A percentile compares a stretch with the other conserved stretches of the same genome.
Evolutionary conservation across 2,113 vertebrate species (phyloP).

Genomic region (Nyctereutes procyonoides): DNA sequence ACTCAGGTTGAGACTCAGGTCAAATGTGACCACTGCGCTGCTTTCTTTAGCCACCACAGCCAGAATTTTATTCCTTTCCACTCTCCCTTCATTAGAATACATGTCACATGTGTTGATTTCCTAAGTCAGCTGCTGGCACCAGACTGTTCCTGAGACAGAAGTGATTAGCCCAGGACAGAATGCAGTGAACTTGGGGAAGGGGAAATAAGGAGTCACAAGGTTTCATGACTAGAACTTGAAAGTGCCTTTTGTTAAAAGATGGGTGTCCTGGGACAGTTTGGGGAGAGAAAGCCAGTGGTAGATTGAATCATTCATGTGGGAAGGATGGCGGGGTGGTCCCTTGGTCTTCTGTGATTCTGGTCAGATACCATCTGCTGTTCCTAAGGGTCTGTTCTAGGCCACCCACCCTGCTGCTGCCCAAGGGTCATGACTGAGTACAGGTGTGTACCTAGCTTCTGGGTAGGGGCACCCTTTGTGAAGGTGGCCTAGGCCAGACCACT

Average conservation of each 20-base stretch:
- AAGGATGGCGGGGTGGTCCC: not conserved
- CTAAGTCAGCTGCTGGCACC: not conserved
- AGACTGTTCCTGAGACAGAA: not conserved
- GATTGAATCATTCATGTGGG: not conserved
- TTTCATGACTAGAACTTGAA: not conserved
- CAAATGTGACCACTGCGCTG: not conserved
- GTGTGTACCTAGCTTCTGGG: not conserved
- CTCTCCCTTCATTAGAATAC: not conserved
- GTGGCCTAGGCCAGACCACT: not conserved
- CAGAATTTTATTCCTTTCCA: not conserved
- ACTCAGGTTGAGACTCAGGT: not conserved
- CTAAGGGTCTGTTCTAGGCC: not conserved
- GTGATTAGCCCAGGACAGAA: not conserved
- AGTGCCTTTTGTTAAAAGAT: not conserved
- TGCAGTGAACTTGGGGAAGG: not conserved
- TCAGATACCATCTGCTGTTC: not conserved
- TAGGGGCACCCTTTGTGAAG: not conserved
- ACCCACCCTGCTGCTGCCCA: not conserved
- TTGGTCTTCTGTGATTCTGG: not conserved
- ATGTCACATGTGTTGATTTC: not conserved
- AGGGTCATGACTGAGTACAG: not conserved
- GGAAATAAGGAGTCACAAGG: not conserved
- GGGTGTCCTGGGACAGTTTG: not conserved
- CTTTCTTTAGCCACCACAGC: not conserved
- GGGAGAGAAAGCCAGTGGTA: not conserved